phyloP scores from a whole-genome alignment of 2,797 vertebrate genomes.

The Parauchenoglanis punctatus region DNA sequence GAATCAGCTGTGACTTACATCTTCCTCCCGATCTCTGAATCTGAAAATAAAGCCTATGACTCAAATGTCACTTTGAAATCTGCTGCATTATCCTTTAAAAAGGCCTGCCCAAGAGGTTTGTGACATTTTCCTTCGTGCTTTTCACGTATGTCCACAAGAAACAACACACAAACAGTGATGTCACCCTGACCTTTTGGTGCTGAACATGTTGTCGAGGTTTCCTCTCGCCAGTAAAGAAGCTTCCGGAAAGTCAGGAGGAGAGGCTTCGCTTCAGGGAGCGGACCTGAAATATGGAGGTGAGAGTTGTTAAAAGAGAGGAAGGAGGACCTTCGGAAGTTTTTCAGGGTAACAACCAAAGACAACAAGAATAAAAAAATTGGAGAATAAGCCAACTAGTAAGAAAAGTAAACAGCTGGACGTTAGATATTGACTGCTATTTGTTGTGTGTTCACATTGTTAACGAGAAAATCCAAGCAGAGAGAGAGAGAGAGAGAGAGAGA shows the following conservation, averaged over 20 bases:
- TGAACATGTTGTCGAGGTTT: constrained; percentile 78
- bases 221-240: constrained; percentile 60
- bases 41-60: constrained; percentile 20
- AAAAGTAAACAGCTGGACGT: background rate
- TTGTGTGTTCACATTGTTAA: background rate
- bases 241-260: constrained; percentile 52
- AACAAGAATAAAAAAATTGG: background rate
- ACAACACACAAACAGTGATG: constrained; percentile 59
- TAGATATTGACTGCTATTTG: background rate
- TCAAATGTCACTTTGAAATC: constrained; percentile 63
- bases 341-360: background rate
- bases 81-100: constrained; percentile 55
- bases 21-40: constrained; percentile 21
- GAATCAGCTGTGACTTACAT: constrained; percentile 39
- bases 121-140: background rate
- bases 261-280: constrained; percentile 45
- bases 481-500: background rate
- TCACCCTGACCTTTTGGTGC: constrained; percentile 80
- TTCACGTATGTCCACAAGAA: constrained; percentile 8
- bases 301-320: constrained; percentile 20
- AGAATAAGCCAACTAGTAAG: background rate
- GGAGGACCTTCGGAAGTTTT: background rate
- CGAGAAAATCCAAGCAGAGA: background rate
- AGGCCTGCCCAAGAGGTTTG: constrained; percentile 44
- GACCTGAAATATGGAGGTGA: constrained; percentile 47